These are phyloP conservation scores for Acanthosepion pharaonis DNA, from an alignment of 2,888 invertebrate species.

Conservation along the genomic window DNA sequence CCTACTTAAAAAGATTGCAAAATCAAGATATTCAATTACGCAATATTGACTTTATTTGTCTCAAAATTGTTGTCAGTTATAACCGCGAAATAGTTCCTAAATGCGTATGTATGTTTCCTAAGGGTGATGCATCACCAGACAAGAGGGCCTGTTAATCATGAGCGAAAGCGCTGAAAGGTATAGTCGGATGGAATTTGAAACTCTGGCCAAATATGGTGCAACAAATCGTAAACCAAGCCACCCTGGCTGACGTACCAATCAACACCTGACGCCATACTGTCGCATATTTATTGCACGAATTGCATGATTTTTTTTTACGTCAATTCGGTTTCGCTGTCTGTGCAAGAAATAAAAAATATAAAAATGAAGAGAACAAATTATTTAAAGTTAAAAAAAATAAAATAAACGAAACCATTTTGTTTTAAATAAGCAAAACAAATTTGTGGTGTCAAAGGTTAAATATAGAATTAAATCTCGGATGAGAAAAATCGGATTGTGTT, in stretches of 20 bases:
- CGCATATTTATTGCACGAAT: not conserved
- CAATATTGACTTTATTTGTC: not conserved
- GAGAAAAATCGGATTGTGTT: too few relatives aligned
- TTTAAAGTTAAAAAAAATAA: too few relatives aligned
- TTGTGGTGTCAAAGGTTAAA: too few relatives aligned
- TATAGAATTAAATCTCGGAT: too few relatives aligned
- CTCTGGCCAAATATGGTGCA: not conserved
- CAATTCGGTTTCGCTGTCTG: too few relatives aligned
- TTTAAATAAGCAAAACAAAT: too few relatives aligned
- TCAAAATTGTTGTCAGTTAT: not conserved
- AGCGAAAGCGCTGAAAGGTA: not conserved
- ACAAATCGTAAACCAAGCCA: not conserved
- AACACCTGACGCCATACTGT: not conserved
- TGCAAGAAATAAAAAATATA: too few relatives aligned
- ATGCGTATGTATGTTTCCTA: not conserved
- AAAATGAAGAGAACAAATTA: too few relatives aligned
- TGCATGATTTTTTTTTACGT: not conserved
- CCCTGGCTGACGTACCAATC: not conserved
- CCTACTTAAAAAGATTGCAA: not conserved
- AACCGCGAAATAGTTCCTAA: not conserved
- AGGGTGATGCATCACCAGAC: not conserved
- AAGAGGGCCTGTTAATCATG: not conserved
- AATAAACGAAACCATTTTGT: too few relatives aligned
- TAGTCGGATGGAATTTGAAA: not conserved
- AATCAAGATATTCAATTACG: not conserved